phyloP scores from a whole-genome alignment of 1,140 invertebrate genomes.

The Epicauta chinensis region DNA sequence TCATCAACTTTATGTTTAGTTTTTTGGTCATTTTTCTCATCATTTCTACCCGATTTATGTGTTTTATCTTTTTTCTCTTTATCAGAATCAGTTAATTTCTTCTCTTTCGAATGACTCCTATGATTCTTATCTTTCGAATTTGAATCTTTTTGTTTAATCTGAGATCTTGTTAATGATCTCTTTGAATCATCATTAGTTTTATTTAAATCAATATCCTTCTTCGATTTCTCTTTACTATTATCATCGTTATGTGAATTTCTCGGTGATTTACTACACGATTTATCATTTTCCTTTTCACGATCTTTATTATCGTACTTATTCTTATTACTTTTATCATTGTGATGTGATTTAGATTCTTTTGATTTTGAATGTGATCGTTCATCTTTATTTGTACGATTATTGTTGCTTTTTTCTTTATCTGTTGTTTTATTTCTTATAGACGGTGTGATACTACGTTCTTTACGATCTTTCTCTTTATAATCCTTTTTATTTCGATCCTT shows the following conservation, averaged over 20 bases:
- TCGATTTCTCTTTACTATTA: not conserved
- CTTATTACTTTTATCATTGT: not conserved
- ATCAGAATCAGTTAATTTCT: not conserved
- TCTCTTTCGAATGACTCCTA: conserved; percentile 8
- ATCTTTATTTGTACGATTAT: not conserved
- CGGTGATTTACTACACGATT: conserved; percentile 5
- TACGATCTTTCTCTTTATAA: not conserved
- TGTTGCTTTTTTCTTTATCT: conserved; percentile 1
- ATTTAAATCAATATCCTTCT: not conserved
- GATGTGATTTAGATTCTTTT: not conserved
- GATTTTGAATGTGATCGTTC: conserved; percentile 1
- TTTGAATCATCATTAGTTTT: not conserved
- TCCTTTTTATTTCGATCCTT: not conserved
- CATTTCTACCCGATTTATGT: not conserved
- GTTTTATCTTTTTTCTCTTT: not conserved
- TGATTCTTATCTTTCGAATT: not conserved
- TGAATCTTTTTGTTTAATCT: not conserved
- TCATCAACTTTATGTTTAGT: not conserved
- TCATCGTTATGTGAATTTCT: not conserved
- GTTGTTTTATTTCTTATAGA: conserved; percentile 2
- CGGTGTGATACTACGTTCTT: conserved; percentile 1
- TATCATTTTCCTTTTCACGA: not conserved
- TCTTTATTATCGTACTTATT: not conserved
- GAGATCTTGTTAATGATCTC: not conserved
- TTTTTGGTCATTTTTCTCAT: not conserved